These are phyloP conservation scores for Malurus melanocephalus DNA, from an alignment of 2,113 vertebrate genomes.

Conservation along the genomic window DNA sequence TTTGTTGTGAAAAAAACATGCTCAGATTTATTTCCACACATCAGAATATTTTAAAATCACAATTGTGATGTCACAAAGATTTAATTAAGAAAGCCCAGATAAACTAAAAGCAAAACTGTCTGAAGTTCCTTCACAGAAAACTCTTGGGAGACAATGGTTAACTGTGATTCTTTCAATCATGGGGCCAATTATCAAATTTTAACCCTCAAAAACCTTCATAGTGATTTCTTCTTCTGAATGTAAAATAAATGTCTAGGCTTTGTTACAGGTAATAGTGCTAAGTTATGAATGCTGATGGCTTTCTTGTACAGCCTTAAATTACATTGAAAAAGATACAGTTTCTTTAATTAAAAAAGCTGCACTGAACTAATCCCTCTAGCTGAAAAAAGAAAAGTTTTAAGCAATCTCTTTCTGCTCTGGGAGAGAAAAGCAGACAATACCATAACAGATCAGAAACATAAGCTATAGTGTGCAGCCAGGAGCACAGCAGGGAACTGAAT, in stretches of 20 bases:
- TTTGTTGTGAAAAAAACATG: not conserved
- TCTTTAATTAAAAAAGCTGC: slow-evolving; percentile 95
- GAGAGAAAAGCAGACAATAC: slow-evolving; percentile 92
- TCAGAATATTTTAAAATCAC: slow-evolving; percentile 35
- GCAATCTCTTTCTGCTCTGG: slow-evolving; percentile 83
- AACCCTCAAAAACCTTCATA: slow-evolving; percentile 38
- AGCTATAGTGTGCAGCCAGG: slow-evolving; percentile 86
- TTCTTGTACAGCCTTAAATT: slow-evolving; percentile 74
- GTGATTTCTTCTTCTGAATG: slow-evolving; percentile 30
- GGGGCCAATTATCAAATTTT: slow-evolving; percentile 33
- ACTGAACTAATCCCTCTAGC: slow-evolving; percentile 87
- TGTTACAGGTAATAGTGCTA: slow-evolving; percentile 68
- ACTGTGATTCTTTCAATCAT: slow-evolving; percentile 16
- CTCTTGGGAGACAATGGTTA: slow-evolving; percentile 48
- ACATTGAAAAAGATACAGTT: slow-evolving; percentile 84
- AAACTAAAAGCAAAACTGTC: slow-evolving; percentile 35
- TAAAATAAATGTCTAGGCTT: slow-evolving; percentile 56
- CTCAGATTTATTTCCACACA: slow-evolving; percentile 22
- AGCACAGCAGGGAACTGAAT: slow-evolving; percentile 88
- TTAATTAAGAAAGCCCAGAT: slow-evolving; percentile 60
- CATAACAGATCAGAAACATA: slow-evolving; percentile 94
- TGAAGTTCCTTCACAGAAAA: slow-evolving; percentile 43
- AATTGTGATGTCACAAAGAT: slow-evolving; percentile 33
- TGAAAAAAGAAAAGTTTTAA: slow-evolving; percentile 86
- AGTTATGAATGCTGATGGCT: slow-evolving; percentile 72